Base-by-base conservation (phyloP, 2,113 vertebrate species). In the Paedocypris sp. region DNA sequence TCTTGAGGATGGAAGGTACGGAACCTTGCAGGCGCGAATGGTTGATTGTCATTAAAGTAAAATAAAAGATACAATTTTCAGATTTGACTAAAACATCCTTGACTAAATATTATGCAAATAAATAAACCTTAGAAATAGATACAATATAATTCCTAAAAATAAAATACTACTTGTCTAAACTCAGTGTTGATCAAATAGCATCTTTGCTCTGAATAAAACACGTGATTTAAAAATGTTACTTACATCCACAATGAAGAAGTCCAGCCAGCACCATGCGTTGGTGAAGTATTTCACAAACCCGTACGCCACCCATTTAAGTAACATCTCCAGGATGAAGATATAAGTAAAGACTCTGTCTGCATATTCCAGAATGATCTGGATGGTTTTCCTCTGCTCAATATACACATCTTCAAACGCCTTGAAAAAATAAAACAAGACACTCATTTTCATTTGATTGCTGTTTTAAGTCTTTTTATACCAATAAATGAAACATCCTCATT, bases 161-260 rank as follows among this genome's bases (percentile, higher is more conserved):
- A n/a, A n/a, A n/a, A n/a, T n/a, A n/a, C n/a, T n/a, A n/a, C n/a
- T n/a, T n/a, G n/a, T n/a, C n/a, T n/a, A n/a, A n/a, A n/a, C n/a
- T n/a, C n/a, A n/a, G n/a, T n/a, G n/a, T n/a, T n/a, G n/a, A n/a
- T n/a, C n/a, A n/a, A n/a, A n/a, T n/a, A n/a, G n/a, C n/a, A n/a
- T n/a, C n/a, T n/a, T 10, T 19, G 3, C 13, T 15, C 36, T 4
- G 51, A 22, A 39, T 26, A 53, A 53, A 3, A 16, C 13, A 19
- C 3, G 50, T 38, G 20, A 33, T 47, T 16, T 10, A 28, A 15
- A 9, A n/a, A 38, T 13, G 39, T 36, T 46, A 50, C 94, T 83
- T 91, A 98, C 94, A 82, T 94, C 94, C 74, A 98, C 94, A 59
- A 98, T 98, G 82, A 98, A 94, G 90, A 98, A 98, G 86, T 98